These are phyloP conservation scores for Okapia johnstoni DNA, from an alignment of 2,113 vertebrate genomes.

Conservation along the genomic window DNA sequence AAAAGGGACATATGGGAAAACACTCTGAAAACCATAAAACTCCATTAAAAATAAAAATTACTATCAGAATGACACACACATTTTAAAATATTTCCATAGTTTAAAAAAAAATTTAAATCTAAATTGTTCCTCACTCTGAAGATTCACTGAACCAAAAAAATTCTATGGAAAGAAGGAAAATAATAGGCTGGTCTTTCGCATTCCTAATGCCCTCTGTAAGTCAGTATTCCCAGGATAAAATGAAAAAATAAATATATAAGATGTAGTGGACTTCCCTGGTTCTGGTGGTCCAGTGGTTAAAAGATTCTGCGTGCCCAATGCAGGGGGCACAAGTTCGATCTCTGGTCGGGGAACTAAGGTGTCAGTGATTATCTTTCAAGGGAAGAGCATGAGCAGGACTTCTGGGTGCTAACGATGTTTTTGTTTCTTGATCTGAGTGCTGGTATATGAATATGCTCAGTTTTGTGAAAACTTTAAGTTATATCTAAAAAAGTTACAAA, in stretches of 20 bases:
- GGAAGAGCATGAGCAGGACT: not conserved
- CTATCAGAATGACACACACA: not conserved
- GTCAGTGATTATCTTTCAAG: not conserved
- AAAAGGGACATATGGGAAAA: constrained; percentile 9
- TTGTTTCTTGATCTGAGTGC: not conserved
- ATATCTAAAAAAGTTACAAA: constrained; percentile 13
- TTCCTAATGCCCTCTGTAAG: not conserved
- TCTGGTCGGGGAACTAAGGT: not conserved
- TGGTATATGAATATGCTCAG: not conserved
- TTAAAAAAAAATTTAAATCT: not conserved
- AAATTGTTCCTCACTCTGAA: constrained; percentile 20
- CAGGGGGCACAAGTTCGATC: not conserved
- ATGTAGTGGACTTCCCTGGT: not conserved
- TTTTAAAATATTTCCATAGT: constrained; percentile 33
- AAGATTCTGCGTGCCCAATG: not conserved
- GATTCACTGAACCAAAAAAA: not conserved
- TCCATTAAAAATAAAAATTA: constrained; percentile 10
- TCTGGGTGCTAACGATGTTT: not conserved
- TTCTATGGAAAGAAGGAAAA: not conserved
- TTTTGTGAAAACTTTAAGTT: not conserved
- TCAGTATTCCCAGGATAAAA: not conserved
- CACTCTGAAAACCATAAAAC: not conserved
- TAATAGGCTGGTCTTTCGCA: not conserved
- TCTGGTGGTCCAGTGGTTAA: not conserved
- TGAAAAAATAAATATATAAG: not conserved